A percentile compares a stretch with the other conserved stretches of the same genome.
Conservation (phyloP, 2,797 vertebrate species). For the Novumbra hubbsi region DNA sequence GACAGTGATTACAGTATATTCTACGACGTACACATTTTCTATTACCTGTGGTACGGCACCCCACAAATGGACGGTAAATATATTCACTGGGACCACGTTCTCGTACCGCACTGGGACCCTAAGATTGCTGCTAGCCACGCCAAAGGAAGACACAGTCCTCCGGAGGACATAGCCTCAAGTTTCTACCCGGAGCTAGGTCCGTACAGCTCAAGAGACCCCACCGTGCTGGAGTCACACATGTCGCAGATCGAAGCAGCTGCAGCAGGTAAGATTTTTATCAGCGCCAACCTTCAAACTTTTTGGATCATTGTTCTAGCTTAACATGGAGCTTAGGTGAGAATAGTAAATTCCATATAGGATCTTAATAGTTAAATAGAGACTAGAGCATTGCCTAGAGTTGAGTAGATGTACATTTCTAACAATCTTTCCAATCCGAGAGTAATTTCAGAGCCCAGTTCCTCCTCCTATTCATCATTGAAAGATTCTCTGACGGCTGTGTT, state of each 20-base stretch:
- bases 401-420: no score
- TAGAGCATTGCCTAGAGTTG: no score
- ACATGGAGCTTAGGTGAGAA: no score
- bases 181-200: slow-evolving; percentile 86
- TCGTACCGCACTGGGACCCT: slow-evolving; percentile 91
- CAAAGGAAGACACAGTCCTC: slow-evolving; percentile 82
- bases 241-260: slow-evolving; percentile 82
- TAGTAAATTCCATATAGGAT: no score
- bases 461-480: no score
- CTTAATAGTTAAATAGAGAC: no score
- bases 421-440: no score
- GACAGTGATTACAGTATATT: slow-evolving; percentile 78
- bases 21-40: slow-evolving; percentile 86
- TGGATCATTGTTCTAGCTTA: no score
- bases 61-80: slow-evolving; percentile 77
- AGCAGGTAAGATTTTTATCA: slow-evolving; percentile 67
- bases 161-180: slow-evolving; percentile 84
- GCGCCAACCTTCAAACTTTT: background rate
- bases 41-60: slow-evolving; percentile 88
- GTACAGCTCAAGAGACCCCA: slow-evolving; percentile 85
- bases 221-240: slow-evolving; percentile 84
- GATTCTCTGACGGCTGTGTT: no score
- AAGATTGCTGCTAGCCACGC: slow-evolving; percentile 88
- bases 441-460: no score
- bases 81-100: slow-evolving; percentile 87